Base-by-base conservation (phyloP, 2,797 vertebrate genomes). In the Pempheris klunzingeri region DNA sequence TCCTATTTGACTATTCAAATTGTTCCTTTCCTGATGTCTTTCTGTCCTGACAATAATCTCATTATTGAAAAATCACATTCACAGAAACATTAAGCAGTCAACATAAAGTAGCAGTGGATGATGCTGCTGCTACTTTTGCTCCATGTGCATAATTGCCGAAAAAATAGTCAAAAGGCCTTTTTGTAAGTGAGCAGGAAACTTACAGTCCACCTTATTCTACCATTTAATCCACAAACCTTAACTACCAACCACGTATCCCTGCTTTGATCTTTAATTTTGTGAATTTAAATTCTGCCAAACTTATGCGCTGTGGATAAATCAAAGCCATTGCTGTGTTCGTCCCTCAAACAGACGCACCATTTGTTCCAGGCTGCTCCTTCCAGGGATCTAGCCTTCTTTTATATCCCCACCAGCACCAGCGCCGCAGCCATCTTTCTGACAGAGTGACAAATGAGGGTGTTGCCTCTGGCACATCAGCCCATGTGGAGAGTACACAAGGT, bases 371-470 rank as follows among this genome's bases (percentile, higher is more conserved):
- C 41, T 5, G 49, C 54, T 74, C 49, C 60, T 52, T 71, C 64
- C 60, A 54, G 47, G 63, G 46, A 80, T 74, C 63, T 2, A n/a
- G 58, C 17, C 46, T 70, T 59, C 54, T 74, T 85, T 80, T 62
- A 74, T 41, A 39, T 72, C 44, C 72, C 77, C 71, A 78, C 26
- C 71, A 78, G 67, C 61, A 38, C n/a, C 49, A 8, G 62, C 8
- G 13, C 53, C 5, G 57, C 78, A 50, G 86, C 82, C 85, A 71
- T 89, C 71, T 82, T 71, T 75, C 81, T 83, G 78, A 91, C 86
- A 87, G 63, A 69, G 71, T 85, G 82, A 91, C 90, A 80, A 83
- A 91, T 77, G 82, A 83, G 88, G 82, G 64, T 52, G 83, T 85
- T 72, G 73, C 82, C 85, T 82, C 70, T 74, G 87, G 87, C 85